Percentiles rank a stretch among this genome's conserved stretches.
Evolutionary conservation across 1,140 invertebrate species (phyloP).

Genomic region (Centruroides sculpturatus): DNA sequence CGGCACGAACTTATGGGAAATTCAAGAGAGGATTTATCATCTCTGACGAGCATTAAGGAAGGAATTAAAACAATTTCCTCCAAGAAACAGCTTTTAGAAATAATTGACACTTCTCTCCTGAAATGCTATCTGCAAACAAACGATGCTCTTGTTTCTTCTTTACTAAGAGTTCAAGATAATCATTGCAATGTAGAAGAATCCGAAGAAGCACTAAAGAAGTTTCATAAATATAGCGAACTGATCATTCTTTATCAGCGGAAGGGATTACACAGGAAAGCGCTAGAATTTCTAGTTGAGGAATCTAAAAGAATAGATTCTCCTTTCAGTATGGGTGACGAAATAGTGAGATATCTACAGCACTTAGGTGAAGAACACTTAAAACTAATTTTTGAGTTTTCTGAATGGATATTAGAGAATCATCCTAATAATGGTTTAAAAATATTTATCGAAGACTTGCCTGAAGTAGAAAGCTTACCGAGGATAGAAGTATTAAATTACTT

Average conservation of each 20-base stretch:
- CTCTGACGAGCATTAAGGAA: conserved; percentile 30
- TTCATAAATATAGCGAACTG: conserved; percentile 80
- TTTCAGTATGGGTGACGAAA: conserved; percentile 61
- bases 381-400: conserved; percentile 54
- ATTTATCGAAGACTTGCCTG: conserved; percentile 79
- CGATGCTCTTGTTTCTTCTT: conserved; percentile 76
- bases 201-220: conserved; percentile 68
- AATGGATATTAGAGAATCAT: conserved; percentile 72
- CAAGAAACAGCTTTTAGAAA: conserved; percentile 56
- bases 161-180: conserved; percentile 68
- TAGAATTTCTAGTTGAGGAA: conserved; percentile 73
- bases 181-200: conserved; percentile 89
- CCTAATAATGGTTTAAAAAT: conserved; percentile 72
- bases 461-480: conserved; percentile 75
- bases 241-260: conserved; percentile 93
- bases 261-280: conserved; percentile 76
- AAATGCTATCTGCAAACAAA: conserved; percentile 92
- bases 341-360: conserved; percentile 82
- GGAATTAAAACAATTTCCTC: conserved; percentile 33
- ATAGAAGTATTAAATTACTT: conserved; percentile 82
- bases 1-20: conserved; percentile 37
- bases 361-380: conserved; percentile 42
- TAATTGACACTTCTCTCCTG: conserved; percentile 88
- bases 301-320: conserved; percentile 57
- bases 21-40: conserved; percentile 20